Evolutionary conservation across 2,113 vertebrate species (phyloP).

Genomic region (Oreochromis tanganicae): DNA sequence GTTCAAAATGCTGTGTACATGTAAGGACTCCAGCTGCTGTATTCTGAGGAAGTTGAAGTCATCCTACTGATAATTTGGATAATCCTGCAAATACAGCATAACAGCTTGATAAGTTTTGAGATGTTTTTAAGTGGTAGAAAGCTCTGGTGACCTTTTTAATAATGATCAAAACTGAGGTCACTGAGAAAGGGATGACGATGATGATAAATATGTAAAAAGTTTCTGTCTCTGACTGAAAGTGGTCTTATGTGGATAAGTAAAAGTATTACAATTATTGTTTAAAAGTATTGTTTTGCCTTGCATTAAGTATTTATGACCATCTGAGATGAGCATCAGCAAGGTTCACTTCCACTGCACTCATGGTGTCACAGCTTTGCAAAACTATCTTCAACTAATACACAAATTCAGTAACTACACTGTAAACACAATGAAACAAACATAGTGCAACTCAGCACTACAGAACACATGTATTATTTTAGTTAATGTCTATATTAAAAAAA

Average conservation of each 20-base stretch:
- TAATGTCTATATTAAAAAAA: not conserved
- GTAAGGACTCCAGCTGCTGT: not conserved
- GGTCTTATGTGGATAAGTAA: not conserved
- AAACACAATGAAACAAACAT: not conserved
- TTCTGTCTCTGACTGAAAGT: not conserved
- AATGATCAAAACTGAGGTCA: not conserved
- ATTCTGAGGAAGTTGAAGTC: not conserved
- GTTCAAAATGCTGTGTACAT: not conserved
- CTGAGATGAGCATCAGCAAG: not conserved
- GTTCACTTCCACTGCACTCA: fast-evolving
- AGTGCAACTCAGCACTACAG: not conserved
- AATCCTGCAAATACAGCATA: not conserved
- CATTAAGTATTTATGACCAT: not conserved
- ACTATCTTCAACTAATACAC: not conserved
- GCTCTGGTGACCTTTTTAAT: not conserved
- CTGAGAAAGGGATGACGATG: not conserved
- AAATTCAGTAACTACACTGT: not conserved
- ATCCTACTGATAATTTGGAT: not conserved
- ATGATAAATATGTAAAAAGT: not conserved
- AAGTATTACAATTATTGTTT: not conserved
- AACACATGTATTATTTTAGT: not conserved
- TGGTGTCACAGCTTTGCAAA: not conserved
- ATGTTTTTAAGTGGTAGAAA: not conserved
- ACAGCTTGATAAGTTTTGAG: not conserved
- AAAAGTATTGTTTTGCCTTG: not conserved